Percentiles rank a stretch among this genome's conserved stretches.
Conservation (phyloP, 1,140 invertebrate genomes). For the Anagrus nilaparvatae region DNA sequence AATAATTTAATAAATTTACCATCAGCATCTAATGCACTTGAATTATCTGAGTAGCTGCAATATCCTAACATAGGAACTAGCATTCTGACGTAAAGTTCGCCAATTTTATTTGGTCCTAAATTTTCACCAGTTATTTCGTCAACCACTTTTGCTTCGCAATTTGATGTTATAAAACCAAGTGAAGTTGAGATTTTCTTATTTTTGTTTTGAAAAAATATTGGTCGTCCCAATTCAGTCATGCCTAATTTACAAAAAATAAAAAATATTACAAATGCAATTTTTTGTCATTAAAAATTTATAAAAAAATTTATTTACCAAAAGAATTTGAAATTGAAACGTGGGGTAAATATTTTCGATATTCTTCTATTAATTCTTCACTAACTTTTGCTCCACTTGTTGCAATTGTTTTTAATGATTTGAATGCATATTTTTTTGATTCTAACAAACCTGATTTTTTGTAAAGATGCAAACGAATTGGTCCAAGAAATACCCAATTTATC, state of each 20-base stretch:
- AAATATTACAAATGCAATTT: neutral
- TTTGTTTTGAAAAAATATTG: neutral
- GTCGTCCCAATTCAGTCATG: neutral
- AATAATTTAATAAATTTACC: neutral
- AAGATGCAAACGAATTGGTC: too few relatives aligned
- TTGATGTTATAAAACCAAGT: neutral
- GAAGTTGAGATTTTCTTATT: neutral
- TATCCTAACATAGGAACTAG: neutral
- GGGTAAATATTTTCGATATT: too few relatives aligned
- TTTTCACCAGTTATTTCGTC: neutral
- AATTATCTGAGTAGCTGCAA: neutral
- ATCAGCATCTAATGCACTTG: neutral
- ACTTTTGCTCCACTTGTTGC: too few relatives aligned
- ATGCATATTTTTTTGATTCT: too few relatives aligned
- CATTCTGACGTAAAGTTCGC: neutral
- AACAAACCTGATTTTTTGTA: too few relatives aligned
- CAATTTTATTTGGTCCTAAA: neutral
- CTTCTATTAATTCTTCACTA: too few relatives aligned
- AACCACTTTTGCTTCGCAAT: neutral
- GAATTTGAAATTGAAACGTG: neutral
- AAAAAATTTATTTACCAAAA: neutral
- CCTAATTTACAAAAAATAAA: neutral
- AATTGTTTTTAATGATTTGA: too few relatives aligned
- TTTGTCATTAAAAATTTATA: neutral
- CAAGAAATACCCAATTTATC: too few relatives aligned